These are phyloP conservation scores for Lepus timidus DNA, from an alignment of 2,113 vertebrate genomes.

Conservation along the genomic window DNA sequence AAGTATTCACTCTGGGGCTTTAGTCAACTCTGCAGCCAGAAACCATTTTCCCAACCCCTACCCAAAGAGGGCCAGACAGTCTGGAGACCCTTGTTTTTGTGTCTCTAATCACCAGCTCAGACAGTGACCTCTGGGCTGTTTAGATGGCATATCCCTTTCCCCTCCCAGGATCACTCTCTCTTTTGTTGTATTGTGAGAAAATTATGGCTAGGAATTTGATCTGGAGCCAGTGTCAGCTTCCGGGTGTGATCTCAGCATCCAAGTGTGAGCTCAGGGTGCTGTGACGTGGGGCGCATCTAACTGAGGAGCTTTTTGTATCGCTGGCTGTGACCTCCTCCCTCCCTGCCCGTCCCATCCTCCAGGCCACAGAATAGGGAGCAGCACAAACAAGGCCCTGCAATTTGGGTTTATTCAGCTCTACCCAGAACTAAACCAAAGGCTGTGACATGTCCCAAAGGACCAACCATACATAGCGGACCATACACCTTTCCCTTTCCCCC, in stretches of 20 bases:
- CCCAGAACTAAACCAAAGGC: constrained; percentile 69
- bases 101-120: constrained; percentile 83
- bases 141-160: constrained; percentile 75
- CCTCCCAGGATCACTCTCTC: constrained; percentile 80
- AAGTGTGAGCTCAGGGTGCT: constrained; percentile 58
- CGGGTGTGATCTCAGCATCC: constrained; percentile 74
- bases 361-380: constrained; percentile 60
- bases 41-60: constrained; percentile 62
- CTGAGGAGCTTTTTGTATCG: constrained; percentile 32
- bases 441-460: constrained; percentile 69
- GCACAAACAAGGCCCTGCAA: constrained; percentile 69
- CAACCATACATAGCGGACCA: constrained; percentile 65
- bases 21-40: constrained; percentile 60
- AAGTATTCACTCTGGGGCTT: constrained; percentile 52
- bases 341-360: background rate
- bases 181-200: constrained; percentile 84
- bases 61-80: constrained; percentile 77
- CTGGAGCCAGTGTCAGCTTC: constrained; percentile 76
- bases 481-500: background rate
- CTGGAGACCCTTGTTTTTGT: constrained; percentile 83
- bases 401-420: constrained; percentile 78
- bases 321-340: background rate
- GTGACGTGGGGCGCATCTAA: constrained; percentile 20
- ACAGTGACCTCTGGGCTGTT: constrained; percentile 81
- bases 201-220: constrained; percentile 78